These are phyloP conservation scores for Podilymbus podiceps DNA, from an alignment of 2,113 vertebrate species.

Conservation along the genomic window DNA sequence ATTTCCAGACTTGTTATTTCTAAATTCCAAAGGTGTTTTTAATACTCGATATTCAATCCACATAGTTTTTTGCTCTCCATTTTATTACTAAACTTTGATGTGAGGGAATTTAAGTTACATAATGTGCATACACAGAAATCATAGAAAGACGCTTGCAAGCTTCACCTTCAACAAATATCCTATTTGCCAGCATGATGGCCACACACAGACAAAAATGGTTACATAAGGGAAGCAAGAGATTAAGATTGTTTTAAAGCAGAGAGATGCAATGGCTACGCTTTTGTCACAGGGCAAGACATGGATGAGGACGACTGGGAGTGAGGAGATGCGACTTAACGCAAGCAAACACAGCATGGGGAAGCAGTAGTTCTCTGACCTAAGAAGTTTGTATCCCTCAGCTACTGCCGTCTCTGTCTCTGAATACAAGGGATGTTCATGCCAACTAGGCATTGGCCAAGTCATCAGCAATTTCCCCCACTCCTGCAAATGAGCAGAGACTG, in stretches of 20 bases:
- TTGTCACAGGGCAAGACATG: background rate
- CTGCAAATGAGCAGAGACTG: background rate
- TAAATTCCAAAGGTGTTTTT: background rate
- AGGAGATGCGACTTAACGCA: background rate
- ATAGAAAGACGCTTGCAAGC: background rate
- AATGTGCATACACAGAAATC: background rate
- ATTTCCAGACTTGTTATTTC: background rate
- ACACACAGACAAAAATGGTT: background rate
- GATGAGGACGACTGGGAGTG: background rate
- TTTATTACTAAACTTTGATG: background rate
- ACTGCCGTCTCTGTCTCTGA: background rate
- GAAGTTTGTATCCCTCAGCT: background rate
- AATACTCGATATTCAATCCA: background rate
- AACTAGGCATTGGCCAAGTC: background rate
- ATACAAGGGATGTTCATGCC: background rate
- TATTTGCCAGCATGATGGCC: background rate
- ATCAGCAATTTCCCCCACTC: background rate
- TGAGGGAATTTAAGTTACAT: background rate
- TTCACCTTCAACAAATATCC: background rate
- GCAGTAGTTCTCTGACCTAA: background rate
- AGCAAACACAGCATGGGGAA: background rate
- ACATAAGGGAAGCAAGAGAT: background rate
- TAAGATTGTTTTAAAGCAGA: background rate
- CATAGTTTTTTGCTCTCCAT: background rate
- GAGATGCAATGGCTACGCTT: background rate